Conservation (phyloP, 2,113 vertebrate genomes). For the Coptodon rendalli region DNA sequence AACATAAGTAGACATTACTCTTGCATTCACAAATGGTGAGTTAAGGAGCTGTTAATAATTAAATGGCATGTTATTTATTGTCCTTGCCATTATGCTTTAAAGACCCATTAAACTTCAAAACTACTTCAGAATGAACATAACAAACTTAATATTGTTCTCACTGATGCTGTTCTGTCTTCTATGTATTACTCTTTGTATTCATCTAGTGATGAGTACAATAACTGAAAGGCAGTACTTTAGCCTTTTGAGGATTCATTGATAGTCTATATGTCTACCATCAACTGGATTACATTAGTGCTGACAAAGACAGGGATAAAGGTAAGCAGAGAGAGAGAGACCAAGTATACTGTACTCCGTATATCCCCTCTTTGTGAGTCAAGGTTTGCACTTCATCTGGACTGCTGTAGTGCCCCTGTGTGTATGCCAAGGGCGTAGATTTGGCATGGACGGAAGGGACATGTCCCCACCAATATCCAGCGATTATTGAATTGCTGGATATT, state of each 20-base stretch:
- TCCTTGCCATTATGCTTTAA: neutral
- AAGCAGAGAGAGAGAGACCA: neutral
- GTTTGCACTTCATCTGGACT: neutral
- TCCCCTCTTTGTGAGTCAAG: neutral
- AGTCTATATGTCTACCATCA: neutral
- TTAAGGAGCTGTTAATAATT: neutral
- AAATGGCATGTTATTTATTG: neutral
- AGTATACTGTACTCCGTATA: accelerated
- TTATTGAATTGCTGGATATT: no score
- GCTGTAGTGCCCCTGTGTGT: neutral
- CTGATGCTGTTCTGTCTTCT: neutral
- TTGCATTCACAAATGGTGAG: neutral
- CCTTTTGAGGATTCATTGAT: neutral
- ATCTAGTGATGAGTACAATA: neutral
- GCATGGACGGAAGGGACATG: no score
- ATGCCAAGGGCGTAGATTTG: neutral
- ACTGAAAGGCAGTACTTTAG: neutral
- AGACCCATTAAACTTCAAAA: neutral
- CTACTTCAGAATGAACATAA: neutral
- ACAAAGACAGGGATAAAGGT: neutral
- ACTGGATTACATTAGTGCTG: neutral
- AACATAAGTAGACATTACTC: neutral
- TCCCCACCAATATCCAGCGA: no score
- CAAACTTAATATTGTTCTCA: neutral
- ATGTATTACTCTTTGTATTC: neutral